Evolutionary conservation across 2,888 invertebrate genomes (phyloP).

Genomic region (Ormyrus pomaceus): DNA sequence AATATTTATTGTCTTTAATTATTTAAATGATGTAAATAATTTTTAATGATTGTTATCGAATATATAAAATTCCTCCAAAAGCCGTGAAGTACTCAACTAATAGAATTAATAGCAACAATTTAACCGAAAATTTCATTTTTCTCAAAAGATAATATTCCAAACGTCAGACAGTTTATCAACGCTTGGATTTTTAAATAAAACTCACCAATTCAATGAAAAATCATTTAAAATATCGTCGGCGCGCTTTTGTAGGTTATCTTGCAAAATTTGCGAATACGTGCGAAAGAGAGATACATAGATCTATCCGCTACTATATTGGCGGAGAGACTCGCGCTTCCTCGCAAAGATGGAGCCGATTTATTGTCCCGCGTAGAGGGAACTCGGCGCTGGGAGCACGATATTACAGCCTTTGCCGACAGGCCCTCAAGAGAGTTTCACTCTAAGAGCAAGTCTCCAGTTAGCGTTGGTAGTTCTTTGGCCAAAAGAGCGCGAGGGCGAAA

Average conservation of each 20-base stretch:
- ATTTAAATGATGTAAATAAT: too few species aligned
- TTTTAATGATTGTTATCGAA: too few species aligned
- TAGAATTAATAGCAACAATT: too few species aligned
- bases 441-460: not conserved
- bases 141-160: too few species aligned
- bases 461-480: too few species aligned
- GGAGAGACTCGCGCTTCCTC: conserved; percentile 43
- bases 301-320: conserved; percentile 33
- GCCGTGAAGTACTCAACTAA: too few species aligned
- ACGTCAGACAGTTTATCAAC: too few species aligned
- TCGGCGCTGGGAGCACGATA: not conserved
- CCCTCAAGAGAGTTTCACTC: not conserved
- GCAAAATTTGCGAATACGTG: conserved; percentile 36
- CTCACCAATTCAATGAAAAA: too few species aligned
- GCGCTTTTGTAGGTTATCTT: conserved; percentile 38
- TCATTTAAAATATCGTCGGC: not conserved
- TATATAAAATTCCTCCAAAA: too few species aligned
- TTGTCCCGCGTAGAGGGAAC: conserved; percentile 51
- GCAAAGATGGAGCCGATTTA: conserved; percentile 58
- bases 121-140: too few species aligned
- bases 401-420: not conserved
- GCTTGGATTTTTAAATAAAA: too few species aligned
- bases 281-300: conserved; percentile 21
- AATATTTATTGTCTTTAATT: too few species aligned
- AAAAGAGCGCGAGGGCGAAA: not conserved